Conservation (phyloP, 2,113 vertebrate genomes). For the Chloebia gouldiae region DNA sequence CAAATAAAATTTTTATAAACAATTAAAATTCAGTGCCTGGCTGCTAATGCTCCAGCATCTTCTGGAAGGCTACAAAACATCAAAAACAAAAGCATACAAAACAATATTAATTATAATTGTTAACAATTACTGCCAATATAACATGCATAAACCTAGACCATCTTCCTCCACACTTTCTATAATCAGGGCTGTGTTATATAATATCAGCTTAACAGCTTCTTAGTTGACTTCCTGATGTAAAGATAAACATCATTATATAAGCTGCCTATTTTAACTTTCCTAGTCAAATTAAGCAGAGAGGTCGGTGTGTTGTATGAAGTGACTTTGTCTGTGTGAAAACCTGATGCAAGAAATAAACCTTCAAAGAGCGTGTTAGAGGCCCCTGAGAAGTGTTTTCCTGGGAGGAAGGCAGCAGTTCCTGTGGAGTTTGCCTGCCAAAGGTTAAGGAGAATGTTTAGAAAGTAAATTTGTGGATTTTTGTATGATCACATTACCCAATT, state of each 20-base stretch:
- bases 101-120: background rate
- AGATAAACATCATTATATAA: constrained; percentile 66
- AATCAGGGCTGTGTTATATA: constrained; percentile 37
- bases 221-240: constrained; percentile 60
- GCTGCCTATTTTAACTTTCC: constrained; percentile 44
- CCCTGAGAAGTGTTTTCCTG: background rate
- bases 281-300: constrained; percentile 25
- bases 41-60: background rate
- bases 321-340: background rate
- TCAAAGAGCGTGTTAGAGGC: fast-evolving
- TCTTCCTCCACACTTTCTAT: constrained; percentile 54
- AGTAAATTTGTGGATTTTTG: background rate
- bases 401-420: background rate
- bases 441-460: background rate
- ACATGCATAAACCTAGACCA: background rate
- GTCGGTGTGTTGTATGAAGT: background rate
- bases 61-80: background rate
- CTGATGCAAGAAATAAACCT: background rate
- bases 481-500: background rate
- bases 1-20: background rate
- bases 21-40: background rate
- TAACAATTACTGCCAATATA: background rate
- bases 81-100: background rate
- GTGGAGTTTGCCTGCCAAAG: background rate
- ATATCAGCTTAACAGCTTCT: constrained; percentile 58